Percentiles rank a stretch among this genome's conserved stretches.
phyloP scores from a whole-genome alignment of 2,113 vertebrate species.

The Dicerorhinus sumatrensis region DNA sequence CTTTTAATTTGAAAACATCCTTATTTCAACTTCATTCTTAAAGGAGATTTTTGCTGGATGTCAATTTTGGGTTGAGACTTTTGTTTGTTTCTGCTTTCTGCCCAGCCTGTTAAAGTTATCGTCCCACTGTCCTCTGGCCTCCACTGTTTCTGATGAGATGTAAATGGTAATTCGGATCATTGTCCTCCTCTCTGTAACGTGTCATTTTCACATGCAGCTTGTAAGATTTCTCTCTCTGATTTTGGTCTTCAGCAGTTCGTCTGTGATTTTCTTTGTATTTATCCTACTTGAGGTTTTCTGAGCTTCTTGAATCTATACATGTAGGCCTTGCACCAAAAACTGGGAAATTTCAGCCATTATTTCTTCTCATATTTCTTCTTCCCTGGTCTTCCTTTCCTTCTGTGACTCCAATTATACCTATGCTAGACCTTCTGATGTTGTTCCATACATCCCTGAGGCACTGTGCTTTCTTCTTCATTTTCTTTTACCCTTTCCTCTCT shows the following conservation, averaged over 20 bases:
- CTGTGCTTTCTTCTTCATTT: not conserved
- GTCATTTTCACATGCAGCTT: not conserved
- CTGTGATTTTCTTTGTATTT: not conserved
- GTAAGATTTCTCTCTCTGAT: not conserved
- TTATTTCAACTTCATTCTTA: not conserved
- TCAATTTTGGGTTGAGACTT: not conserved
- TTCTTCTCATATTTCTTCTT: not conserved
- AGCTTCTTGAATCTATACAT: not conserved
- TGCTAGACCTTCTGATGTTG: not conserved
- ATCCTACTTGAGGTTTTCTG: not conserved
- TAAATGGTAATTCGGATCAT: fast-evolving
- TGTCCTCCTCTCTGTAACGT: no score
- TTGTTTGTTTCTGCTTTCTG: not conserved
- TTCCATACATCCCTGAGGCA: fast-evolving
- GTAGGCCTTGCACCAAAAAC: not conserved
- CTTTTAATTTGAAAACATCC: not conserved
- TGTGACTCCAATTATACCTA: not conserved
- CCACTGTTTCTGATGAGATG: not conserved
- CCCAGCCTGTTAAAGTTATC: fast-evolving
- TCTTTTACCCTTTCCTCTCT: not conserved
- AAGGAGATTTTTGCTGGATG: not conserved
- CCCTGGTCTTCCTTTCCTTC: not conserved
- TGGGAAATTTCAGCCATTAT: not conserved
- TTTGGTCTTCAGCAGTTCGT: not conserved
- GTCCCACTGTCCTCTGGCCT: not conserved